Evolutionary conservation across 2,113 vertebrate species (phyloP).

Genomic region (Chrysochloris asiatica): DNA sequence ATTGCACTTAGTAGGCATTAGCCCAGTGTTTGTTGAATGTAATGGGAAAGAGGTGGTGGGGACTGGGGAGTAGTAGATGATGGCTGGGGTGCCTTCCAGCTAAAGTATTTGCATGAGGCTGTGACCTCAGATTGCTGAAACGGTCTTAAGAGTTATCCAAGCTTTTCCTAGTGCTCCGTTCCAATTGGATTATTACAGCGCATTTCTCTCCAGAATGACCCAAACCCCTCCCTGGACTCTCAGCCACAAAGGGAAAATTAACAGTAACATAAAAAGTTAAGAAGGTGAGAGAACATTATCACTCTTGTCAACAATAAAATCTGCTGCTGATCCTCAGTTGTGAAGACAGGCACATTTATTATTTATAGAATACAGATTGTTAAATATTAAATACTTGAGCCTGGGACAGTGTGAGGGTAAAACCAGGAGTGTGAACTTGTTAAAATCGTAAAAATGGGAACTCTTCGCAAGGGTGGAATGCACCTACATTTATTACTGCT

Average conservation of each 20-base stretch:
- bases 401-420: conserved; percentile 80
- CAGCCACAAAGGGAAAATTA: conserved; percentile 77
- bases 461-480: conserved; percentile 65
- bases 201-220: conserved; percentile 50
- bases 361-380: conserved; percentile 82
- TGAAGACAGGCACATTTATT: conserved; percentile 80
- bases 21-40: no score
- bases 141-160: not conserved
- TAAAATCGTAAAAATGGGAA: conserved; percentile 69
- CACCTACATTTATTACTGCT: conserved; percentile 47
- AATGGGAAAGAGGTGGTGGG: no score
- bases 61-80: not conserved
- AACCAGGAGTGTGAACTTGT: conserved; percentile 74
- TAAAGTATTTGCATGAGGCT: not conserved
- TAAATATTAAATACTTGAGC: conserved; percentile 85
- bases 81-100: not conserved
- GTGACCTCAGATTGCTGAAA: conserved; percentile 15
- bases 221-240: conserved; percentile 48
- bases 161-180: not conserved
- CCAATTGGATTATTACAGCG: conserved; percentile 9
- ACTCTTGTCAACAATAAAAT: conserved; percentile 83
- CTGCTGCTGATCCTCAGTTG: conserved; percentile 77
- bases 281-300: conserved; percentile 78
- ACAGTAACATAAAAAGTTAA: conserved; percentile 80
- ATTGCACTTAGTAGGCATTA: not conserved